phyloP scores from a whole-genome alignment of 2,888 invertebrate species.

The Tubulanus polymorphus region DNA sequence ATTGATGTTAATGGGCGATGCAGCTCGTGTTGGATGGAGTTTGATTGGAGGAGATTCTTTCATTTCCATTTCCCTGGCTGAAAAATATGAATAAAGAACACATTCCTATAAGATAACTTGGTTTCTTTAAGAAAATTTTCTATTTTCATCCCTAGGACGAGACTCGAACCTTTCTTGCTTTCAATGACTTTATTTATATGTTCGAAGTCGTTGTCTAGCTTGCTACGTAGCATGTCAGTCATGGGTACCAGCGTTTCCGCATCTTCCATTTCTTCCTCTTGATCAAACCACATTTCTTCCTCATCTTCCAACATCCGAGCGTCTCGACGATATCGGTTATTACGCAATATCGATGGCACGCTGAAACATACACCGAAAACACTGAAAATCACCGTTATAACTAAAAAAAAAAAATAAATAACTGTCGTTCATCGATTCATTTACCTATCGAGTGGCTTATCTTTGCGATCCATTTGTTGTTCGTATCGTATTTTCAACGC shows the following conservation, averaged over 20 bases:
- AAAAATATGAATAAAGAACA: no score
- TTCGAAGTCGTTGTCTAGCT: constrained; percentile 62
- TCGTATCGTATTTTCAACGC: constrained; percentile 65
- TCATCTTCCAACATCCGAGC: constrained; percentile 93
- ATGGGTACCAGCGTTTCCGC: constrained; percentile 46
- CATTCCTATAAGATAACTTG: no score
- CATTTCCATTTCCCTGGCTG: constrained; percentile 21
- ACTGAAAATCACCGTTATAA: constrained; percentile 1
- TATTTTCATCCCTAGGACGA: no score
- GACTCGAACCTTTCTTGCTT: constrained; percentile 61
- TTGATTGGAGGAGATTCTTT: constrained; percentile 35
- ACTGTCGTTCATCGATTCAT: not conserved
- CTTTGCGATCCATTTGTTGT: constrained; percentile 46
- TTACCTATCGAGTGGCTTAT: constrained; percentile 31
- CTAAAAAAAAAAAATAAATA: not conserved
- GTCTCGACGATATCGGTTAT: constrained; percentile 77
- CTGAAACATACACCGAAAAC: constrained; percentile 51
- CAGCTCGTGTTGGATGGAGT: no score
- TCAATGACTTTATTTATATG: constrained; percentile 66
- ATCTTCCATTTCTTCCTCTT: constrained; percentile 68
- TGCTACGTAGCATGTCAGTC: constrained; percentile 59
- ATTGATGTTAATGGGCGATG: constrained; percentile 35
- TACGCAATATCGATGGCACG: constrained; percentile 70
- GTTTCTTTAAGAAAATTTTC: no score
- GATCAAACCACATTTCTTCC: constrained; percentile 98